Evolutionary conservation across 1,140 invertebrate species (phyloP).

Genomic region (Holotrichia oblita): DNA sequence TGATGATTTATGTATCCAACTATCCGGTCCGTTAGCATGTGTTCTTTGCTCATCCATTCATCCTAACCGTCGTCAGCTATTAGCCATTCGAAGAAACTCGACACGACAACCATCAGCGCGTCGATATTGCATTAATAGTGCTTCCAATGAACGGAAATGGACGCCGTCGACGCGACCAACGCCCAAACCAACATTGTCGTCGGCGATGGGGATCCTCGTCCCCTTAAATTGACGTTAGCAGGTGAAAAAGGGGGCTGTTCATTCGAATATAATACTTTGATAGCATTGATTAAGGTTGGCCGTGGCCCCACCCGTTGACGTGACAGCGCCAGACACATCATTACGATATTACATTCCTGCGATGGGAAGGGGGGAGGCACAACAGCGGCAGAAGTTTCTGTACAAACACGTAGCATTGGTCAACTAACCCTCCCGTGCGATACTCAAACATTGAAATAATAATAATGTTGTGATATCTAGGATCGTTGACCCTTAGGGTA

Average conservation of each 20-base stretch:
- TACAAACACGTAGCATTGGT: background rate
- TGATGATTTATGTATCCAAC: background rate
- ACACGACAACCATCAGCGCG: conserved; percentile 26
- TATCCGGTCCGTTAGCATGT: background rate
- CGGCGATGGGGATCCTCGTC: background rate
- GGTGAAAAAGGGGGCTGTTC: conserved; percentile 27
- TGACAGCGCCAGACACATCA: background rate
- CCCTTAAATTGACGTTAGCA: conserved; percentile 9
- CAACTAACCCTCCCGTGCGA: background rate
- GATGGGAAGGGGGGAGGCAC: background rate
- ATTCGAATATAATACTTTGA: conserved; percentile 31
- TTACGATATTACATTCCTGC: conserved; percentile 2
- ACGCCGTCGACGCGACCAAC: conserved; percentile 7
- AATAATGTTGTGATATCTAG: conserved; percentile 16
- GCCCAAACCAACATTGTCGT: conserved; percentile 16
- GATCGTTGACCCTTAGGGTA: background rate
- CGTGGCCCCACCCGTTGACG: conserved; percentile 16
- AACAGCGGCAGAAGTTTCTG: background rate
- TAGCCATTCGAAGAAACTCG: background rate
- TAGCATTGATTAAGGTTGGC: conserved; percentile 20
- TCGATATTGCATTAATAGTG: conserved; percentile 30
- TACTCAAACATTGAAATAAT: conserved; percentile 30
- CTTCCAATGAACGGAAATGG: conserved; percentile 23
- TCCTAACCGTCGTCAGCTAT: background rate
- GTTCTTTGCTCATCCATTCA: background rate